A percentile compares a stretch with the other conserved stretches of the same genome.
Evolutionary conservation across 2,888 invertebrate species (phyloP).

Genomic region (Limnephilus auricula): DNA sequence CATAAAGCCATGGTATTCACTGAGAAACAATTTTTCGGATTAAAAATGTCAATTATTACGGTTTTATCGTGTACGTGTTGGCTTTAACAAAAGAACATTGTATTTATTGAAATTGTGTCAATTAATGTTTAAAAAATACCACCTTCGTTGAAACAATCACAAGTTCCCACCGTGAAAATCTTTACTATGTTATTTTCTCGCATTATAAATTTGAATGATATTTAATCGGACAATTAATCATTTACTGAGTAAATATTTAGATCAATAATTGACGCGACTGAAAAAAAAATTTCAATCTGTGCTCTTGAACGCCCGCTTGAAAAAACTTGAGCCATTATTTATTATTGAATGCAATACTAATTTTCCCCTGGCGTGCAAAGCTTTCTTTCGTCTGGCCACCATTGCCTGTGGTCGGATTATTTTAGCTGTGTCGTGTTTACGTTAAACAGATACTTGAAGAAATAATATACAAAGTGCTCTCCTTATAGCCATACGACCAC

Average conservation of each 20-base stretch:
- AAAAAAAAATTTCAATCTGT: neutral
- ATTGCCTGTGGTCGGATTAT: neutral
- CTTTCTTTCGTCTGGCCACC: neutral
- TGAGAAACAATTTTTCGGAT: too few species aligned
- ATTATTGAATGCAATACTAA: neutral
- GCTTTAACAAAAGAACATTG: too few species aligned
- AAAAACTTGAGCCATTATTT: neutral
- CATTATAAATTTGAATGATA: neutral
- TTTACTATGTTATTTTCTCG: neutral
- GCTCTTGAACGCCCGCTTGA: neutral
- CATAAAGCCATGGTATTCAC: too few species aligned
- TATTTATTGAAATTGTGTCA: too few species aligned
- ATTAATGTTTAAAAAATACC: neutral
- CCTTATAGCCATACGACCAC: neutral
- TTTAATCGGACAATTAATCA: neutral
- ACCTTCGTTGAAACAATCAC: neutral
- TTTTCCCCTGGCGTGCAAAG: neutral
- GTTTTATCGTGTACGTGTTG: too few species aligned
- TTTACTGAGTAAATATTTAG: neutral
- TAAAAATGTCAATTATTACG: too few species aligned
- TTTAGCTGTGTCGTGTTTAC: conserved; percentile 11
- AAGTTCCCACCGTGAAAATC: neutral
- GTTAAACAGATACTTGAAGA: conserved; percentile 3
- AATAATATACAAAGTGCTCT: neutral
- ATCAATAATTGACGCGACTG: neutral